Evolutionary conservation across 2,888 invertebrate species (phyloP).

Genomic region (Tenthredo mesomela): DNA sequence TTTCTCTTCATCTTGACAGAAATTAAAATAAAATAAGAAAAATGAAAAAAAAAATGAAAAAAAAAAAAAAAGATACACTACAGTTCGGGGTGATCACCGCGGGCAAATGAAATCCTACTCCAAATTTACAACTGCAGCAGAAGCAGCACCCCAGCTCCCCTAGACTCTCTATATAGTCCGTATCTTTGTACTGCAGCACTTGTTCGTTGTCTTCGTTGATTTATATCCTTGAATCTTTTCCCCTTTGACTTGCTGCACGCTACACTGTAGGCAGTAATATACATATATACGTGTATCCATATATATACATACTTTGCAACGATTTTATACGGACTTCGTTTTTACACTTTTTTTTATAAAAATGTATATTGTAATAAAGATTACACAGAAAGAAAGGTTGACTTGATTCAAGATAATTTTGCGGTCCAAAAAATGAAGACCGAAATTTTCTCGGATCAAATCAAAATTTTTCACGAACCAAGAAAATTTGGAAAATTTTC

Average conservation of each 20-base stretch:
- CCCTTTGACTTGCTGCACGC: constrained; percentile 17
- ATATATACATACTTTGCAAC: neutral
- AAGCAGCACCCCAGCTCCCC: neutral
- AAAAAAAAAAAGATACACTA: neutral
- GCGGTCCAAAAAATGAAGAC: too few relatives aligned
- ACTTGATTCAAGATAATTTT: too few relatives aligned
- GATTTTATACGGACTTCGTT: neutral
- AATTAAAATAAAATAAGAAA: neutral
- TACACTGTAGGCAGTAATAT: neutral
- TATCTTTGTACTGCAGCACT: constrained; percentile 18
- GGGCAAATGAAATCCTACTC: neutral
- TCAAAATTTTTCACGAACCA: too few relatives aligned
- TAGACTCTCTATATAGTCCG: constrained; percentile 1
- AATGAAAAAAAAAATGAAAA: neutral
- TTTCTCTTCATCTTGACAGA: neutral
- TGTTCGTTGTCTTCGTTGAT: constrained; percentile 18
- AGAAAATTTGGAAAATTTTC: too few relatives aligned
- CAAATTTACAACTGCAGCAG: neutral
- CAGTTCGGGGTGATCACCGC: neutral
- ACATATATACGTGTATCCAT: neutral
- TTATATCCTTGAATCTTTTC: constrained; percentile 23
- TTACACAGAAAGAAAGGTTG: too few relatives aligned
- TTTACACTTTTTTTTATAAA: neutral
- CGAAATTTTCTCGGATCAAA: too few relatives aligned
- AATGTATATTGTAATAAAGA: too few relatives aligned